A percentile compares a stretch with the other conserved stretches of the same genome.
phyloP scores from a whole-genome alignment of 2,797 vertebrate species.

The Mareca strepera region DNA sequence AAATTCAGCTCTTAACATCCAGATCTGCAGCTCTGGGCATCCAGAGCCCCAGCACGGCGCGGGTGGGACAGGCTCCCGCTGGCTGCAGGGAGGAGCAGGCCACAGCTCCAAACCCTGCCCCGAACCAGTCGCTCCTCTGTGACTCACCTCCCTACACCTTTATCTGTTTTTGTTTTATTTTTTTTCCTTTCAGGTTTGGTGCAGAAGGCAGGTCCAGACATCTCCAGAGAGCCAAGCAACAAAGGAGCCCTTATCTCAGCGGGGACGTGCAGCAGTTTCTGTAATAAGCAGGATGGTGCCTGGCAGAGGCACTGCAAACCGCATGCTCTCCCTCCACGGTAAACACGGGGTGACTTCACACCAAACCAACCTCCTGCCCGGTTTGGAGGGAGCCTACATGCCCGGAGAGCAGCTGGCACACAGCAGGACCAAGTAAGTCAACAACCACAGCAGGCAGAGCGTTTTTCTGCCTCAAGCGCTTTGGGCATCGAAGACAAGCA shows the following conservation, averaged over 20 bases:
- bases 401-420: neutral
- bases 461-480: neutral
- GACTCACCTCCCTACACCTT: slow-evolving; percentile 8
- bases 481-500: neutral
- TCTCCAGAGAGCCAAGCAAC: neutral
- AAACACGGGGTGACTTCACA: rapidly evolving
- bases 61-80: neutral
- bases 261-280: neutral
- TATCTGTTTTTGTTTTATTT: neutral
- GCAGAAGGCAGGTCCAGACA: neutral
- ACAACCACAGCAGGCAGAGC: neutral
- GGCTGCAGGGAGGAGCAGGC: neutral
- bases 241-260: neutral
- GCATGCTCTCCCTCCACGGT: neutral
- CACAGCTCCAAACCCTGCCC: neutral
- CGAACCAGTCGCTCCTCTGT: neutral
- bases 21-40: neutral
- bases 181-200: neutral
- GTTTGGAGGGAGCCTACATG: rapidly evolving
- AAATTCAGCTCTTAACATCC: neutral
- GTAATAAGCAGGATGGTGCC: neutral
- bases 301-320: rapidly evolving
- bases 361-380: neutral
- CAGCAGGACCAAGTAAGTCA: no score
- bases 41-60: neutral